These are phyloP conservation scores for Malurus leucopterus DNA, from an alignment of 2,797 vertebrate genomes.

Conservation along the genomic window DNA sequence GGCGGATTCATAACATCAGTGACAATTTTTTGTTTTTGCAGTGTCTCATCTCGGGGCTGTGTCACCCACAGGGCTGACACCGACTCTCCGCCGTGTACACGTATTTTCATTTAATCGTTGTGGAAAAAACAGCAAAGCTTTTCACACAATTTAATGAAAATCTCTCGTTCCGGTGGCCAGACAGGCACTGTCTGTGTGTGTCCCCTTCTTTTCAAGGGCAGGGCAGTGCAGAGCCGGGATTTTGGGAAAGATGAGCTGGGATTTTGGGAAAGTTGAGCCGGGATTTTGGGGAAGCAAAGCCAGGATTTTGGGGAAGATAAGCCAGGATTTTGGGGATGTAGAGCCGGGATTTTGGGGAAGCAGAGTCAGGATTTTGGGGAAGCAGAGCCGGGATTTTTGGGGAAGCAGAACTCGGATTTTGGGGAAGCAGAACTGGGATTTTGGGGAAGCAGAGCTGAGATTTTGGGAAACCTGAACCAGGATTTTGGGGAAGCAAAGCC, in stretches of 20 bases:
- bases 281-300: too few species aligned
- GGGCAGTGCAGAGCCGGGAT: neutral
- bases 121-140: neutral
- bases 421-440: neutral
- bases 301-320: too few species aligned
- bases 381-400: neutral
- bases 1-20: neutral
- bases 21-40: neutral
- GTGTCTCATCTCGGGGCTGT: neutral
- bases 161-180: neutral
- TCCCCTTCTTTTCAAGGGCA: neutral
- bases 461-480: too few species aligned
- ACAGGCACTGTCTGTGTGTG: neutral
- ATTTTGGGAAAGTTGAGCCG: too few species aligned
- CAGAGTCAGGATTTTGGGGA: too few species aligned
- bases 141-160: slow-evolving; percentile 1
- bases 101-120: neutral
- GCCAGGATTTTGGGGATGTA: too few species aligned
- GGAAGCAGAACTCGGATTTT: too few species aligned
- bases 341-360: too few species aligned
- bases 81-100: neutral
- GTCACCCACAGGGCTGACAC: neutral
- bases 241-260: too few species aligned
- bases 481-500: too few species aligned
- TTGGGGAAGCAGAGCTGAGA: too few species aligned